phyloP scores from a whole-genome alignment of 2,113 vertebrate genomes.

The Entelurus aequoreus region DNA sequence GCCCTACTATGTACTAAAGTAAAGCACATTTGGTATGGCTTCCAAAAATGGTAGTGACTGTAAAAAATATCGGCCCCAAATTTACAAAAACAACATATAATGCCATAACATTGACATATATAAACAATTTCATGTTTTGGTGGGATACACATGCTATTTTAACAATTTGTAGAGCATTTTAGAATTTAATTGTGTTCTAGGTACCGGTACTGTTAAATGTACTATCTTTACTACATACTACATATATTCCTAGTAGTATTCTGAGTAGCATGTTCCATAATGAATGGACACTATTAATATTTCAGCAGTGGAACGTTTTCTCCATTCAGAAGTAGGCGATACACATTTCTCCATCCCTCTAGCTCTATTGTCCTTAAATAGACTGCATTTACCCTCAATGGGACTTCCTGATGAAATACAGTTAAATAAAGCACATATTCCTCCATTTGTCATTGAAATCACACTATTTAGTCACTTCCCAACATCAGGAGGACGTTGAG shows the following conservation, averaged over 20 bases:
- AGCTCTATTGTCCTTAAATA: slow-evolving; percentile 36
- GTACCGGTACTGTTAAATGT: not conserved
- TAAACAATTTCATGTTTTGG: not conserved
- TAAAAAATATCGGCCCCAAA: too few species aligned
- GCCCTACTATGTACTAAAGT: too few species aligned
- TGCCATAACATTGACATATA: not conserved
- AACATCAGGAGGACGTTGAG: slow-evolving; percentile 38
- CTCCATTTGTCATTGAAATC: slow-evolving; percentile 51
- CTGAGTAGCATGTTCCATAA: slow-evolving; percentile 19
- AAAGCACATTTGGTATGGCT: too few species aligned
- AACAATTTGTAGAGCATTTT: not conserved
- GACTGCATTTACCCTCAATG: slow-evolving; percentile 24
- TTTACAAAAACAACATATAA: too few species aligned
- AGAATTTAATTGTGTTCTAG: not conserved
- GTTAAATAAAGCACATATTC: slow-evolving; percentile 52
- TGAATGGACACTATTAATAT: slow-evolving; percentile 35
- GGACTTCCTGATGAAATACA: slow-evolving; percentile 46
- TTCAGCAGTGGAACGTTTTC: slow-evolving; percentile 22
- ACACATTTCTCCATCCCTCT: slow-evolving; percentile 13
- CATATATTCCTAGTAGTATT: slow-evolving; percentile 2
- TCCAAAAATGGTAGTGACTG: too few species aligned
- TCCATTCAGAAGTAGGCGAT: slow-evolving; percentile 31
- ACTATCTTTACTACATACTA: not conserved
- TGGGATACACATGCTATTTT: not conserved
- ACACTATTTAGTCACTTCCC: slow-evolving; percentile 39